Base-by-base conservation (phyloP, 64 coral and sea anemone genomes). In the Montipora capricornis region DNA sequence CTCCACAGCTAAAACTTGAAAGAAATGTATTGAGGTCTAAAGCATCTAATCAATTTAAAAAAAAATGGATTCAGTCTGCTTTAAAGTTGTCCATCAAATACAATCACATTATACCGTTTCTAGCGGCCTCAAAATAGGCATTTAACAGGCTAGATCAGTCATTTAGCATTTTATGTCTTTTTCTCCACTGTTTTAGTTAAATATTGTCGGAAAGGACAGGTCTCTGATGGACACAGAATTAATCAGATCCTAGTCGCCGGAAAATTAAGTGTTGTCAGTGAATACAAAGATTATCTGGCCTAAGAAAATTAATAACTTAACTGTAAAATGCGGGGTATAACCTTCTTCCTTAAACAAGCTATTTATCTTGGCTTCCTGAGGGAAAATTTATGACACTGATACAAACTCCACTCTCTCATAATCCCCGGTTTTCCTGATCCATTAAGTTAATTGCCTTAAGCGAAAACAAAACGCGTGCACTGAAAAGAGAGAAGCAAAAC, bases 321-420 rank as follows among this genome's bases (percentile, higher is more conserved):
- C 62, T n/a, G 62, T 47, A 50, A 86, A 70, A 50, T 49, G 60
- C 82, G 64, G 47, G 44, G 44, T 45, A 68, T 86, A 66, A 14
- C 44, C 60, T 86, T n/a, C 16, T 73, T 86, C 19, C 66, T 50
- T 86, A 86, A 86, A 71, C 82, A 86, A 86, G 64, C 67, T 47
- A 68, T 47, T 86, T 86, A 64, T 86, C 49, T 84, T 6, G 82
- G 82, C 67, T 86, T 71, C 62, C 66, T 71, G 17, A 6, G n/a
- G 29, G 46, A 71, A 69, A 50, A 71, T 86, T 86, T 49, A 86
- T 73, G 82, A 22, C 44, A 50, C 44, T 14, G 82, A 86, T 73
- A 71, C 82, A 46, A 86, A 68, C 44, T 47, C 47, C 6, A 20
- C 68, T 67, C 8, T 86, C 16, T 84, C 60, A 52, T 86, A 86